A percentile compares a stretch with the other conserved stretches of the same genome.
Conservation (phyloP, 2,113 vertebrate genomes). For the Dasyprocta punctata region DNA sequence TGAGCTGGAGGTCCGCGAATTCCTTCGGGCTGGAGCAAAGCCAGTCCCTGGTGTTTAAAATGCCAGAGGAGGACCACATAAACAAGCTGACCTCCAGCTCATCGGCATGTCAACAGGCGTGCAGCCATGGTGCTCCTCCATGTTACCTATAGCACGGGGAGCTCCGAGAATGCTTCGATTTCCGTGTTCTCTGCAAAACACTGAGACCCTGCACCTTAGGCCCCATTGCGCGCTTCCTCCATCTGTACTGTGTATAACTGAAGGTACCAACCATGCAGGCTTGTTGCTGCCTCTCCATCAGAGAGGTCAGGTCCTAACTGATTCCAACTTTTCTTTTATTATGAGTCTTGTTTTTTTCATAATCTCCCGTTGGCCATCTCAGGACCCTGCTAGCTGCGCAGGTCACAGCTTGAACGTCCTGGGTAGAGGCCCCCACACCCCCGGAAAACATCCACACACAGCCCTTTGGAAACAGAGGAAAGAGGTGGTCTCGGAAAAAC, state of each 20-base stretch:
- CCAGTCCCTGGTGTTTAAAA: neutral
- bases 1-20: neutral
- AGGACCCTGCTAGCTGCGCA: neutral
- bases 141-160: neutral
- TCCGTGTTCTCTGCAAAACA: neutral
- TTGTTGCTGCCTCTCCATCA: neutral
- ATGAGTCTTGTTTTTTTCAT: neutral
- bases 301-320: neutral
- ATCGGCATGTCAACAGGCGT: neutral
- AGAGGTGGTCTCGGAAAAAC: neutral
- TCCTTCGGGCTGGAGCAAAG: neutral
- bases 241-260: neutral
- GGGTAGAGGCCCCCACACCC: neutral
- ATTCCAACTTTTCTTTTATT: neutral
- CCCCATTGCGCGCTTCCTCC: too few species aligned
- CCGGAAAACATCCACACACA: neutral
- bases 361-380: neutral
- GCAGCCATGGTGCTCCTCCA: neutral
- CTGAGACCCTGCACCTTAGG: neutral
- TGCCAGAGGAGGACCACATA: neutral
- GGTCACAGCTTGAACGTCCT: neutral
- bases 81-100: neutral
- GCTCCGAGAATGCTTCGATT: neutral
- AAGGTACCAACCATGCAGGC: neutral
- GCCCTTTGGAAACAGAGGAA: neutral